A percentile compares a stretch with the other conserved stretches of the same genome.
Conservation (phyloP, 2,888 invertebrate genomes). For the Drosophila yooni region DNA sequence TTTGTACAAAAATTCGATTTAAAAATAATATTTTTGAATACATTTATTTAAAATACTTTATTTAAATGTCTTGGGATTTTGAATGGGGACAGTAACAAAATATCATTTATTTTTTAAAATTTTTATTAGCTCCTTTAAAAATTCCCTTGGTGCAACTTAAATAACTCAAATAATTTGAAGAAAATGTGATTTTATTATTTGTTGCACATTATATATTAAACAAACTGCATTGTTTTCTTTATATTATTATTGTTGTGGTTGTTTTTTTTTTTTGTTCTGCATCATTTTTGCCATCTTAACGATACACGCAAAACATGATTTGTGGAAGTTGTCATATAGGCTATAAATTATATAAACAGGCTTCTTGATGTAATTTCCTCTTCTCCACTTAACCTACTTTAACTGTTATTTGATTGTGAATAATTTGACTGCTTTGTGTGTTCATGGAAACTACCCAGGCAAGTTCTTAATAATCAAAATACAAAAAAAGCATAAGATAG, state of each 20-base stretch:
- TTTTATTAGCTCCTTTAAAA: constrained; percentile 1
- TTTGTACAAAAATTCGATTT: neutral
- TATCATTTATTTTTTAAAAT: constrained; percentile 1
- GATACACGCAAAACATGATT: constrained; percentile 30
- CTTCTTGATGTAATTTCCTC: constrained; percentile 45
- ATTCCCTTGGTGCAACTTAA: neutral
- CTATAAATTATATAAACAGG: constrained; percentile 37
- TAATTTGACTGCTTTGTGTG: constrained; percentile 25
- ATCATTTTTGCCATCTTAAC: constrained; percentile 28
- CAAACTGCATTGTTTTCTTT: constrained; percentile 20
- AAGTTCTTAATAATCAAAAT: neutral
- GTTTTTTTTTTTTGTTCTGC: constrained; percentile 16
- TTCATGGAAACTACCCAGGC: constrained; percentile 7
- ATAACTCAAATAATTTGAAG: constrained; percentile 15
- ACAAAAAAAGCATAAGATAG: neutral
- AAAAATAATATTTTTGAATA: neutral
- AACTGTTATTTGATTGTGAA: constrained; percentile 32
- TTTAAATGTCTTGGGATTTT: neutral
- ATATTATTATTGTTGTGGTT: constrained; percentile 34
- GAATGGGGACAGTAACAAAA: neutral
- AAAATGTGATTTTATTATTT: constrained; percentile 37
- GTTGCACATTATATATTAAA: constrained; percentile 52
- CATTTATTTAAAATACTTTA: constrained; percentile 12
- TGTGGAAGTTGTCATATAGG: constrained; percentile 28
- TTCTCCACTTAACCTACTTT: constrained; percentile 42